A percentile compares a stretch with the other conserved stretches of the same genome.
Evolutionary conservation across 2,888 invertebrate genomes (phyloP).

Genomic region (Onthophagus sagittarius): DNA sequence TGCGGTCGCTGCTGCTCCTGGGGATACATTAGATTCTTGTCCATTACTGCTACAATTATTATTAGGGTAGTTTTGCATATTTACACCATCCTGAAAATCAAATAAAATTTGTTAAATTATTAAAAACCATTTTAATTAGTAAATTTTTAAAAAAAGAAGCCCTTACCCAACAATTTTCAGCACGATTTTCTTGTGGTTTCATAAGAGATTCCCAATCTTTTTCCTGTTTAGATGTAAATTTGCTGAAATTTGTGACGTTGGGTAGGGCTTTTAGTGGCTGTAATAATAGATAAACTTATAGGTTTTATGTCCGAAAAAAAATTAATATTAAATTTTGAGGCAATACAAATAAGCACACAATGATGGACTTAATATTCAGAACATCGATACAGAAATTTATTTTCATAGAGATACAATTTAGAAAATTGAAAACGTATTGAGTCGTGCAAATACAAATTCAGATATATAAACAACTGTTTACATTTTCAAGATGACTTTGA

Average conservation of each 20-base stretch:
- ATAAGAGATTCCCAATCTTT: conserved; percentile 9
- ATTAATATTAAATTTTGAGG: too few species aligned
- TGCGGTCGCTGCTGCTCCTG: conserved; percentile 71
- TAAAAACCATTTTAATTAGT: not conserved
- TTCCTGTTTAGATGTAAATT: conserved; percentile 5
- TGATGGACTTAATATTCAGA: too few species aligned
- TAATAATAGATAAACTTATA: not conserved
- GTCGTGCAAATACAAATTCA: too few species aligned
- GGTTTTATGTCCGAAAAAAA: too few species aligned
- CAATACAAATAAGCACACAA: too few species aligned
- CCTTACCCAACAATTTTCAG: conserved; percentile 8
- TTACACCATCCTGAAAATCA: conserved; percentile 60
- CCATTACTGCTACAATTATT: conserved; percentile 56
- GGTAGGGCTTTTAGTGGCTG: conserved; percentile 1
- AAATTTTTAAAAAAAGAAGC: not conserved
- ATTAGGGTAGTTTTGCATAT: conserved; percentile 58
- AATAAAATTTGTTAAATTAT: not conserved
- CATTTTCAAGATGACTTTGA: too few species aligned
- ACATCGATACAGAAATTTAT: too few species aligned
- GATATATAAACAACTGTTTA: too few species aligned
- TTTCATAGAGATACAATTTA: too few species aligned
- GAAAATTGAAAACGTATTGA: too few species aligned
- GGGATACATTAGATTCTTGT: conserved; percentile 58
- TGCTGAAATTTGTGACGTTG: conserved; percentile 8
- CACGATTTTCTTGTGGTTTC: conserved; percentile 8